Conservation (phyloP, 1,140 invertebrate species). For the Heliconius hermathena region DNA sequence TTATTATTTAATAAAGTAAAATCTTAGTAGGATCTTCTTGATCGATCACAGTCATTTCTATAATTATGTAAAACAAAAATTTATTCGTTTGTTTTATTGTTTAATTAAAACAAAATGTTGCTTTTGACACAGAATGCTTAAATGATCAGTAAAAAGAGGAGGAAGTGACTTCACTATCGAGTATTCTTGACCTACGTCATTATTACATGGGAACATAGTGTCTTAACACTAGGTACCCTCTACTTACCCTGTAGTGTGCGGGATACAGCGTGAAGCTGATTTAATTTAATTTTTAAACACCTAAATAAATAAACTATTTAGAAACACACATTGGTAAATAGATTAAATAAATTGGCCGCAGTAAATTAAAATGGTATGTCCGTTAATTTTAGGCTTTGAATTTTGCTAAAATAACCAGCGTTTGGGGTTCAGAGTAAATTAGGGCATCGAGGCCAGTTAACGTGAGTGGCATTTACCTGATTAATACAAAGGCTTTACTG, state of each 20-base stretch:
- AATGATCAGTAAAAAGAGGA: too few species aligned
- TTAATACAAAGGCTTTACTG: slow-evolving; percentile 41
- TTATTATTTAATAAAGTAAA: too few species aligned
- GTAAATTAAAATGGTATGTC: slow-evolving; percentile 59
- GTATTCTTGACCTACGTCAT: background rate
- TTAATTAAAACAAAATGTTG: too few species aligned
- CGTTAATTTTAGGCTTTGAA: slow-evolving; percentile 55
- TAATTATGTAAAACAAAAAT: too few species aligned
- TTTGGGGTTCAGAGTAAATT: slow-evolving; percentile 66
- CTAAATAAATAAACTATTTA: background rate
- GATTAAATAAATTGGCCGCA: slow-evolving; percentile 56
- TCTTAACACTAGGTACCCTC: too few species aligned
- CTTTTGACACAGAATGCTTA: too few species aligned
- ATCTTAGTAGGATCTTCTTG: too few species aligned
- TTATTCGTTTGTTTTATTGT: too few species aligned
- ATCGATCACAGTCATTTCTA: too few species aligned
- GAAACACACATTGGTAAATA: slow-evolving; percentile 37
- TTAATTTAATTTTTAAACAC: background rate
- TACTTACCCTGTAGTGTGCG: too few species aligned
- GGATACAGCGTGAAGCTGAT: too few species aligned
- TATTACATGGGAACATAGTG: background rate
- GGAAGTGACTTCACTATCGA: too few species aligned
- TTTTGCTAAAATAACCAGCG: slow-evolving; percentile 63
- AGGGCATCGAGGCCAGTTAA: slow-evolving; percentile 51
- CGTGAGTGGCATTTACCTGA: slow-evolving; percentile 43